Evolutionary conservation across 2,888 invertebrate species (phyloP).

Genomic region (Cabera pusaria): DNA sequence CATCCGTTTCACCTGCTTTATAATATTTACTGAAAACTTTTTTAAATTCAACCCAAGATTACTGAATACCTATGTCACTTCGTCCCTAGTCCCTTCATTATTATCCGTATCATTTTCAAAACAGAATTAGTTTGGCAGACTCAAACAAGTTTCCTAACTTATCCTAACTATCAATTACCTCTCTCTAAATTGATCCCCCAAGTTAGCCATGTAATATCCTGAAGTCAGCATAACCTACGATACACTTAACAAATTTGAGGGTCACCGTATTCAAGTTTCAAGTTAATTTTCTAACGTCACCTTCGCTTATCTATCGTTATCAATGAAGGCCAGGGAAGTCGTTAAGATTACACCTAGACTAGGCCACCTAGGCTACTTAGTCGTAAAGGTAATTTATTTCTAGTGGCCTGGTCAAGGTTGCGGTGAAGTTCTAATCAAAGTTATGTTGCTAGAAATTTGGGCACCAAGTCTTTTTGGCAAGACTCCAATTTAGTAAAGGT

Average conservation of each 20-base stretch:
- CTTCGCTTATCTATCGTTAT: conserved; percentile 30
- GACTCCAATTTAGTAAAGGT: not conserved
- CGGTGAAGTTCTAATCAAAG: not conserved
- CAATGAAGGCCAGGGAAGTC: conserved; percentile 37
- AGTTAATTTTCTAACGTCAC: conserved; percentile 9
- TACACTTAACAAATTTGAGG: not conserved
- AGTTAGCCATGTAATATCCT: no score
- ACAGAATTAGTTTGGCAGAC: no score
- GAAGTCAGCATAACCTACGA: no score
- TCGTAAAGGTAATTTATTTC: conserved; percentile 8
- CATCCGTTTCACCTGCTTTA: no score
- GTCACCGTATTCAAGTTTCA: not conserved
- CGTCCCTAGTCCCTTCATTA: no score
- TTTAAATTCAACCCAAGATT: no score
- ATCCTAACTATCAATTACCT: no score
- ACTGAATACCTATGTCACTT: no score
- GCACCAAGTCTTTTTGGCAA: conserved; percentile 1
- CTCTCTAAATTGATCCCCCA: no score
- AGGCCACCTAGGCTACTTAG: conserved; percentile 27
- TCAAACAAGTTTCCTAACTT: no score
- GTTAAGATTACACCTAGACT: conserved; percentile 35
- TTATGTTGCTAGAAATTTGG: not conserved
- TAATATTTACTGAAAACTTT: no score
- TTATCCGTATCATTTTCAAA: no score
- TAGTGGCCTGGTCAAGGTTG: conserved; percentile 8